Base-by-base conservation (phyloP, 2,888 invertebrate species). In the Agriopis leucophaearia region DNA sequence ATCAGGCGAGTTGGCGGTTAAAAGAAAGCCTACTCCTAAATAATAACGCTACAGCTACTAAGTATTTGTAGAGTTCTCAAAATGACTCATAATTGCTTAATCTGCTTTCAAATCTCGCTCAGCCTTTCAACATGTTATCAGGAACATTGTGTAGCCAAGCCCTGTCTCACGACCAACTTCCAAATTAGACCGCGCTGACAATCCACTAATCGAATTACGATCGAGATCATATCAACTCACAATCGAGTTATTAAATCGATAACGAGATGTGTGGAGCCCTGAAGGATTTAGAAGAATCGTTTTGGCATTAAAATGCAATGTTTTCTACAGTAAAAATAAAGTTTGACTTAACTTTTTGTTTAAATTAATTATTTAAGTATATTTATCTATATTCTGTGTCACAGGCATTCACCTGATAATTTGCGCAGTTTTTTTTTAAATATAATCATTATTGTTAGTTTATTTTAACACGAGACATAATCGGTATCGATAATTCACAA, bases 121-220 rank as follows among this genome's bases (percentile, higher is more conserved):
- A 61, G 51, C 56, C 58, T 59, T 58, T 67, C 58, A 48, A 47
- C 47, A 36, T 36, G 35, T 67, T 47, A 63, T 52, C 62, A 52
- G 8, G 52, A 35, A 47, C 61, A 45, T 56, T 66, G 66, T 66
- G 51, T 36, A 1, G 58, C 55, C 62, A 13, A 58, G 62, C 62
- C 54, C 18, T 16, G 38, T 45, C 62, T 69, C 65, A 69, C 65
- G 65, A 69, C 54, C 61, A 18, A 51, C 50, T 45, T 63, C 60
- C 75, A 73, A 76, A 77, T 78, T 70, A 76, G 74, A 75, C 68
- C 67, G 71, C 76, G 76, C 71, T 76, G 78, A 81, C 80, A 79
- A 79, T 76, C 75, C 74, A 65, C 75, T 77, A 81, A 82, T 82
- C 82, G 74, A 82, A 76, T 84, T 81, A 81, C 70, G 60, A 69